These are phyloP conservation scores for Coelopa frigida DNA, from an alignment of 1,140 invertebrate genomes.

Conservation along the genomic window DNA sequence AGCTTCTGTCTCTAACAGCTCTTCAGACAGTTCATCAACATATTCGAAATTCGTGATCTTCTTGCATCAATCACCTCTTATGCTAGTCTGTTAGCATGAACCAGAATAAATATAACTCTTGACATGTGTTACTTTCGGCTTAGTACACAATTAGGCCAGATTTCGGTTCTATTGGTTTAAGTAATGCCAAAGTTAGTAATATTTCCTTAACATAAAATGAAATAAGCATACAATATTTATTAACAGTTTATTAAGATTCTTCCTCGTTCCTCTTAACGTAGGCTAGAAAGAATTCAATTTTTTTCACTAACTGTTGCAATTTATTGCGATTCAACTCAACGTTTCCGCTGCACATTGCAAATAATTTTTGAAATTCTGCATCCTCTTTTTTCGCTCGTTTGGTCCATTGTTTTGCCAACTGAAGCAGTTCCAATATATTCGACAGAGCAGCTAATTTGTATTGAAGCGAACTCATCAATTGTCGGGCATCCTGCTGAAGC, in stretches of 20 bases:
- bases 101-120: too few relatives aligned
- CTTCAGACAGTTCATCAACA: too few relatives aligned
- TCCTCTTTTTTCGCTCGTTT: constrained; percentile 23
- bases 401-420: constrained; percentile 36
- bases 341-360: constrained; percentile 42
- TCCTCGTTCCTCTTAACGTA: constrained; percentile 48
- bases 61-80: too few relatives aligned
- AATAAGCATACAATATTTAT: neutral
- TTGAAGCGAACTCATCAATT: constrained; percentile 23
- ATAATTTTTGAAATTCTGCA: constrained; percentile 49
- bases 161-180: too few relatives aligned
- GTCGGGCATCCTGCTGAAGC: constrained; percentile 26
- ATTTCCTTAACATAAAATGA: neutral
- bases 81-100: too few relatives aligned
- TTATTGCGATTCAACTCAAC: constrained; percentile 49
- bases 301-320: constrained; percentile 53
- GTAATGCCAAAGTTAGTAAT: too few relatives aligned
- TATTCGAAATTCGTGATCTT: too few relatives aligned
- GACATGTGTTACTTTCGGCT: too few relatives aligned
- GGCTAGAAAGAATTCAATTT: constrained; percentile 63
- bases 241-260: neutral
- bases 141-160: too few relatives aligned
- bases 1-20: too few relatives aligned
- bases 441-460: constrained; percentile 50
- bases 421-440: constrained; percentile 53